These are phyloP conservation scores for Penaeus vannamei DNA, from an alignment of 1,140 invertebrate genomes.

Conservation along the genomic window DNA sequence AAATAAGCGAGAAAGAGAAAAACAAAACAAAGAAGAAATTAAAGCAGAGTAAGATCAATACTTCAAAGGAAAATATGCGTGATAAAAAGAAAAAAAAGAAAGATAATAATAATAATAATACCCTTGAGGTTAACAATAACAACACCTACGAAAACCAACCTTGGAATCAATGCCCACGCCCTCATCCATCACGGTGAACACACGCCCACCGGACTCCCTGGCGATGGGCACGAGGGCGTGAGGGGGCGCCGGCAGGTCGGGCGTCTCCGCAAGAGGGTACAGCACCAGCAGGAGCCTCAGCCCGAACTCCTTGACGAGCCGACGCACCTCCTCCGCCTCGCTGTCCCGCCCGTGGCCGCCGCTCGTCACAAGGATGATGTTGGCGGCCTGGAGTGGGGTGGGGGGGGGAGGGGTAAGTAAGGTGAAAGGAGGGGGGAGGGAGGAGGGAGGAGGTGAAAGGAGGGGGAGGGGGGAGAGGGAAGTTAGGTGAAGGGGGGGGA, in stretches of 20 bases:
- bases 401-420: not conserved
- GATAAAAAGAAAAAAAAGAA: not conserved
- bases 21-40: too few species aligned
- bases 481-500: too few species aligned
- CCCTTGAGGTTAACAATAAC: too few species aligned
- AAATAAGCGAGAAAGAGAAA: too few species aligned
- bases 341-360: conserved; percentile 41
- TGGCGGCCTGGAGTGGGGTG: conserved; percentile 6
- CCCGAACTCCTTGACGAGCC: conserved; percentile 13
- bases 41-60: too few species aligned
- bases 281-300: conserved; percentile 41
- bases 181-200: conserved; percentile 74
- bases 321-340: conserved; percentile 32
- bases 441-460: too few species aligned
- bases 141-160: conserved; percentile 67
- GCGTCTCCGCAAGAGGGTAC: conserved; percentile 64
- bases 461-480: too few species aligned
- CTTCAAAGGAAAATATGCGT: not conserved
- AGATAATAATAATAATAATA: not conserved
- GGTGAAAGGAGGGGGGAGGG: not conserved
- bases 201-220: conserved; percentile 72
- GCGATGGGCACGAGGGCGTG: conserved; percentile 72
- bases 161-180: conserved; percentile 74
- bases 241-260: conserved; percentile 55
- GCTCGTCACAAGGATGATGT: conserved; percentile 51